Conservation (phyloP, 2,797 vertebrate genomes). For the Apodemus agrarius region DNA sequence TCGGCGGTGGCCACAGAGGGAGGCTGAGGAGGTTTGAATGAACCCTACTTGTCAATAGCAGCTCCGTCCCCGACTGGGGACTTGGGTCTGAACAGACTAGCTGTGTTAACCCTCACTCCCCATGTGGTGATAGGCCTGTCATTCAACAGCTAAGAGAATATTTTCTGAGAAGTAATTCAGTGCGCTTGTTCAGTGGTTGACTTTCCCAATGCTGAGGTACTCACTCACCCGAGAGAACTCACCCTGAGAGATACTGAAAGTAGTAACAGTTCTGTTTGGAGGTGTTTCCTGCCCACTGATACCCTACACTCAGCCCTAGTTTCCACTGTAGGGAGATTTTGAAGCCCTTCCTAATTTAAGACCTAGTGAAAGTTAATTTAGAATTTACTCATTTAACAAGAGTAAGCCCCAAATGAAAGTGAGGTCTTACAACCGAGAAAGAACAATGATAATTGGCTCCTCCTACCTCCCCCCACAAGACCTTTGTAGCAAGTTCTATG, state of each 20-base stretch:
- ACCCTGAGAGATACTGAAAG: neutral
- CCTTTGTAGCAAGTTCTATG: neutral
- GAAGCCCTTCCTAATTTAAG: constrained; percentile 44
- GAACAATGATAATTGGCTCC: neutral
- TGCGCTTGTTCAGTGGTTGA: neutral
- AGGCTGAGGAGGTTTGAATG: neutral
- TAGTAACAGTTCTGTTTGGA: neutral
- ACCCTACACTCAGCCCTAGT: neutral
- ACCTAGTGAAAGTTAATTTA: constrained; percentile 6
- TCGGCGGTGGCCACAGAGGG: neutral
- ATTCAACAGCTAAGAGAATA: neutral
- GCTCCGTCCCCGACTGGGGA: neutral
- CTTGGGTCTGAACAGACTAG: too few relatives aligned
- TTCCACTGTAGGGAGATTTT: neutral
- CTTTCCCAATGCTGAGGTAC: neutral
- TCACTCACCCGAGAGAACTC: neutral
- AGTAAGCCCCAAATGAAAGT: neutral
- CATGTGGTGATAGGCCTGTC: too few relatives aligned
- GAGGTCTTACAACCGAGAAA: neutral
- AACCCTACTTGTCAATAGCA: too few relatives aligned
- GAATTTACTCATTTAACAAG: constrained; percentile 9
- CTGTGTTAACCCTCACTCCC: neutral
- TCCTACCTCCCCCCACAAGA: neutral
- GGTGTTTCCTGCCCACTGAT: neutral
- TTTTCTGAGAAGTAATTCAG: neutral